These are phyloP conservation scores for Psammodynastes pulverulentus DNA, from an alignment of 2,113 vertebrate genomes.

Conservation along the genomic window DNA sequence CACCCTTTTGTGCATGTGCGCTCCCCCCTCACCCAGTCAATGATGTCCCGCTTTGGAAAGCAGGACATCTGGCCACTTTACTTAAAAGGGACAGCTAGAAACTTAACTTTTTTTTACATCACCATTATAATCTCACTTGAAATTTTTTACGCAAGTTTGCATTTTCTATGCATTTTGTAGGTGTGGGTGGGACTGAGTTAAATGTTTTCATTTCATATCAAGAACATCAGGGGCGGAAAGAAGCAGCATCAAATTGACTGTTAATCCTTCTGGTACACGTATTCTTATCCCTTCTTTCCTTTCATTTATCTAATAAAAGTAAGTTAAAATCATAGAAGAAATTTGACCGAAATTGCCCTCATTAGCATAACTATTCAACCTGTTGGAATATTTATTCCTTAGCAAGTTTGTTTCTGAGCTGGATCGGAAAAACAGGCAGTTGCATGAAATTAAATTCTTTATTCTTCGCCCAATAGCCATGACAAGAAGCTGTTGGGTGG, in stretches of 20 bases:
- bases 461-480: not conserved
- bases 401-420: not conserved
- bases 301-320: not conserved
- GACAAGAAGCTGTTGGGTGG: not conserved
- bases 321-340: not conserved
- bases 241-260: not conserved
- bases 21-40: too few species aligned
- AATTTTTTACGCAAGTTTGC: not conserved
- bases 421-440: not conserved
- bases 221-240: not conserved
- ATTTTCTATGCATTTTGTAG: not conserved
- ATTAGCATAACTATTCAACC: not conserved
- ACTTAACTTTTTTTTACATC: not conserved
- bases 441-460: not conserved
- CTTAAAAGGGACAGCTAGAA: not conserved
- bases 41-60: too few species aligned
- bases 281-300: not conserved
- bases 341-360: not conserved
- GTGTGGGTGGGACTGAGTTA: not conserved
- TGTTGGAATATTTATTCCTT: not conserved
- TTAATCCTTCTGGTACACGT: not conserved
- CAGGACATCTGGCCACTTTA: too few species aligned
- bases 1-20: too few species aligned
- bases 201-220: not conserved
- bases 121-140: not conserved